phyloP scores from a whole-genome alignment of 2,888 invertebrate species.

The Cloeon dipterum region DNA sequence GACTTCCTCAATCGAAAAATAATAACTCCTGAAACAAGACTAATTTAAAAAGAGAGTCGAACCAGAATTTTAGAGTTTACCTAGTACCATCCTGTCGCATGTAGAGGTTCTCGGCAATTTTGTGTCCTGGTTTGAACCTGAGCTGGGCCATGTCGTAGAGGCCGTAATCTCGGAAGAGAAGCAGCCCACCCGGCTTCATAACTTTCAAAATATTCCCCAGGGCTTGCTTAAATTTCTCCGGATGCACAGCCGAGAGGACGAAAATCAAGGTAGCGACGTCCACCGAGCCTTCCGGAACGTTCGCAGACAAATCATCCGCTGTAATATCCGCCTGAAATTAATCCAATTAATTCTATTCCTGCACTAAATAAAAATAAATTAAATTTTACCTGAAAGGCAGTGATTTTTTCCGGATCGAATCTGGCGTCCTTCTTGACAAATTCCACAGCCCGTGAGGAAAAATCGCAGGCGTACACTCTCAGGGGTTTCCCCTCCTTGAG shows the following conservation, averaged over 20 bases:
- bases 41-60: slow-evolving; percentile 4
- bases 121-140: slow-evolving; percentile 78
- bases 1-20: slow-evolving; percentile 52
- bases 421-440: slow-evolving; percentile 45
- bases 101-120: slow-evolving; percentile 81
- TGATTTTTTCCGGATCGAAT: slow-evolving; percentile 39
- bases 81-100: slow-evolving; percentile 93
- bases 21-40: slow-evolving; percentile 37
- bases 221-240: slow-evolving; percentile 41
- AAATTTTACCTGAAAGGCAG: too few species aligned
- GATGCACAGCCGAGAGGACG: slow-evolving; percentile 85
- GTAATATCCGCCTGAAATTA: slow-evolving; percentile 76
- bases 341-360: too few species aligned
- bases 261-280: slow-evolving; percentile 82
- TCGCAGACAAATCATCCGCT: slow-evolving; percentile 33
- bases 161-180: slow-evolving; percentile 86
- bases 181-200: slow-evolving; percentile 48
- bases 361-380: too few species aligned
- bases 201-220: slow-evolving; percentile 35
- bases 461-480: slow-evolving; percentile 73
- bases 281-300: slow-evolving; percentile 25
- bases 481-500: slow-evolving; percentile 50
- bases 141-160: slow-evolving; percentile 90
- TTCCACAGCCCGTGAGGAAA: slow-evolving; percentile 74
- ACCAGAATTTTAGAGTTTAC: slow-evolving; percentile 16